Evolutionary conservation across 2,797 vertebrate species (phyloP).

Genomic region (Neomorphus geoffroyi): DNA sequence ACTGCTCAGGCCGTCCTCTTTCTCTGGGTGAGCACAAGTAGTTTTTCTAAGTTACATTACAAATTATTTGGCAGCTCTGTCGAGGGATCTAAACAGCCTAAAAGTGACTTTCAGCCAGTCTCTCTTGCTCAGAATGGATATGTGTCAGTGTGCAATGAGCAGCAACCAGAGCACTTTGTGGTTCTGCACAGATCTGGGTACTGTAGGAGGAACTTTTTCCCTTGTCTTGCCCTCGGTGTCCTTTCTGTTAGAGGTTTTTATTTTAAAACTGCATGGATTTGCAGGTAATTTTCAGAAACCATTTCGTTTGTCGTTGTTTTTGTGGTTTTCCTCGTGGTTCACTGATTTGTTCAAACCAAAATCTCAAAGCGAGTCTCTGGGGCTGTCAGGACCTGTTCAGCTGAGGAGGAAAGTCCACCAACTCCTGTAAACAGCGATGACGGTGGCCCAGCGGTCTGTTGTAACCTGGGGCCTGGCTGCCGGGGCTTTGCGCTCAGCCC

Average conservation of each 20-base stretch:
- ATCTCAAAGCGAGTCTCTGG: conserved; percentile 35
- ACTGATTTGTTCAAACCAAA: conserved; percentile 45
- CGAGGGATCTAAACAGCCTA: neutral
- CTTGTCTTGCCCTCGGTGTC: neutral
- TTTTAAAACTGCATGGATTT: neutral
- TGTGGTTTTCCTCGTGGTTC: conserved; percentile 44
- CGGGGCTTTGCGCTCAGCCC: neutral
- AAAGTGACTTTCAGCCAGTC: neutral
- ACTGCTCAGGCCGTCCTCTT: neutral
- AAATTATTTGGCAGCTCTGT: neutral
- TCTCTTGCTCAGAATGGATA: neutral
- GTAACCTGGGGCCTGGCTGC: neutral
- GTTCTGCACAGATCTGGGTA: neutral
- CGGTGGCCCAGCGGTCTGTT: neutral
- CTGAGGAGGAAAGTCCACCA: conserved; percentile 54
- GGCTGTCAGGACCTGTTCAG: neutral
- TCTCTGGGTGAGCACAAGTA: neutral
- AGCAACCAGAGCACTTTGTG: neutral
- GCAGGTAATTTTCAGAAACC: neutral
- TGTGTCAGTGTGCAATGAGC: neutral
- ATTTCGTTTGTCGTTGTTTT: conserved; percentile 27
- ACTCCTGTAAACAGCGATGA: neutral
- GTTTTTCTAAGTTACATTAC: neutral
- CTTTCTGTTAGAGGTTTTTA: neutral
- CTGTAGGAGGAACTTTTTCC: neutral